Conservation (phyloP, 2,888 invertebrate genomes). For the Catocala fraxini region DNA sequence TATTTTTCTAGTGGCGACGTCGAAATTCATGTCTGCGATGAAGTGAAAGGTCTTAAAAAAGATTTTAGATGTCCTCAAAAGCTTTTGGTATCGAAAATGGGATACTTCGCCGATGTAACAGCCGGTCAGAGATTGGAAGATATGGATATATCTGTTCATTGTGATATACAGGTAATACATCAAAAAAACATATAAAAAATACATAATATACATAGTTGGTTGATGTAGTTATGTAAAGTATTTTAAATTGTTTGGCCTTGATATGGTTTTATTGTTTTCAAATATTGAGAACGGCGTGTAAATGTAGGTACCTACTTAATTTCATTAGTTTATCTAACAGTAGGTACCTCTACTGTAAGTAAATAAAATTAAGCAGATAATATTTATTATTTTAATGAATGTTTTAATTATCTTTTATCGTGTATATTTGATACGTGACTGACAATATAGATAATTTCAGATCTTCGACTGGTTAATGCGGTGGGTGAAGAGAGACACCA, state of each 20-base stretch:
- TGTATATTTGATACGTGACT: background rate
- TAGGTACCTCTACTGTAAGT: too few relatives aligned
- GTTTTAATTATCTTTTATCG: too few relatives aligned
- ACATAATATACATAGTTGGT: too few relatives aligned
- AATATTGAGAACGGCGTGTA: too few relatives aligned
- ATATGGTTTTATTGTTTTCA: too few relatives aligned
- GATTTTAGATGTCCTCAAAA: slow-evolving; percentile 96
- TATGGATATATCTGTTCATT: slow-evolving; percentile 98
- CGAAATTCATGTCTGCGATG: slow-evolving; percentile 98
- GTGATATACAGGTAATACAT: slow-evolving; percentile 98
- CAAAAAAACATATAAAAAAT: too few relatives aligned
- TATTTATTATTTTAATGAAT: too few relatives aligned
- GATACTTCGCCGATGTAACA: slow-evolving; percentile 97
- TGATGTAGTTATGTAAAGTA: too few relatives aligned
- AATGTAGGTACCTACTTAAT: too few relatives aligned
- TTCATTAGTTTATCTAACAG: too few relatives aligned
- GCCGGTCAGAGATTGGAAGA: slow-evolving; percentile 94
- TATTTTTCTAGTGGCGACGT: slow-evolving; percentile 91
- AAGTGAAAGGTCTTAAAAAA: slow-evolving; percentile 95
- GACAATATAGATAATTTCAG: slow-evolving; percentile 64
- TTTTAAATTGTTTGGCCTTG: too few relatives aligned
- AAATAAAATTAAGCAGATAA: too few relatives aligned
- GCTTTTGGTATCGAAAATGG: slow-evolving; percentile 96
- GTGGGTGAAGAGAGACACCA: slow-evolving; percentile 95
- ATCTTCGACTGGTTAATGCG: slow-evolving; percentile 99